Conservation (phyloP, 1,140 invertebrate species). For the Aphis gossypii region DNA sequence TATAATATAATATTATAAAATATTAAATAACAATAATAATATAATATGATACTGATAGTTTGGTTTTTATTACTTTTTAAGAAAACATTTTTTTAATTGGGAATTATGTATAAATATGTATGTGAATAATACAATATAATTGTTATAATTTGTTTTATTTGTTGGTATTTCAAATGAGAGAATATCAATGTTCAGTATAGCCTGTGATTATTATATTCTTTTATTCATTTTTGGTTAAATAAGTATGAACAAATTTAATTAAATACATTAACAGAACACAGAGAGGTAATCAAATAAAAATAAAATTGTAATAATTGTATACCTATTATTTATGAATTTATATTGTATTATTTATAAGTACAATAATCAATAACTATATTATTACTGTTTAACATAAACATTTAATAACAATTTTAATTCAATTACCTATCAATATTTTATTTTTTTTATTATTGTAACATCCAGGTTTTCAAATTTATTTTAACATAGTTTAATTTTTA, state of each 20-base stretch:
- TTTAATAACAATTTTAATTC: neutral
- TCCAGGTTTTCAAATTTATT: slow-evolving; percentile 29
- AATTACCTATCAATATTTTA: neutral
- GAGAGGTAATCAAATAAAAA: neutral
- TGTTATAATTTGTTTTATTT: neutral
- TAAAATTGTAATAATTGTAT: neutral
- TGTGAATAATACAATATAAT: neutral
- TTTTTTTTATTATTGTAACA: slow-evolving; percentile 1
- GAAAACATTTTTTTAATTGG: neutral
- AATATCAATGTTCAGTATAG: slow-evolving; percentile 1
- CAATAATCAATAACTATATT: slow-evolving; percentile 11
- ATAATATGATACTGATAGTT: neutral
- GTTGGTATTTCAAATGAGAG: neutral
- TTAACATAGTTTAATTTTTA: neutral
- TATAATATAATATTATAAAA: slow-evolving; percentile 21
- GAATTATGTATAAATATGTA: neutral
- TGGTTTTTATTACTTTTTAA: slow-evolving; percentile 21
- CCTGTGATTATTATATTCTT: neutral
- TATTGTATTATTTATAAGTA: slow-evolving; percentile 29
- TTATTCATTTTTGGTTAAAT: slow-evolving; percentile 31
- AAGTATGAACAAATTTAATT: slow-evolving; percentile 8
- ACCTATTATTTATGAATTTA: neutral
- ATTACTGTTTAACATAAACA: neutral
- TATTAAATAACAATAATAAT: slow-evolving; percentile 32
- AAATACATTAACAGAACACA: neutral